Conservation (phyloP, 2,113 vertebrate genomes). For the Gopherus flavomarginatus region DNA sequence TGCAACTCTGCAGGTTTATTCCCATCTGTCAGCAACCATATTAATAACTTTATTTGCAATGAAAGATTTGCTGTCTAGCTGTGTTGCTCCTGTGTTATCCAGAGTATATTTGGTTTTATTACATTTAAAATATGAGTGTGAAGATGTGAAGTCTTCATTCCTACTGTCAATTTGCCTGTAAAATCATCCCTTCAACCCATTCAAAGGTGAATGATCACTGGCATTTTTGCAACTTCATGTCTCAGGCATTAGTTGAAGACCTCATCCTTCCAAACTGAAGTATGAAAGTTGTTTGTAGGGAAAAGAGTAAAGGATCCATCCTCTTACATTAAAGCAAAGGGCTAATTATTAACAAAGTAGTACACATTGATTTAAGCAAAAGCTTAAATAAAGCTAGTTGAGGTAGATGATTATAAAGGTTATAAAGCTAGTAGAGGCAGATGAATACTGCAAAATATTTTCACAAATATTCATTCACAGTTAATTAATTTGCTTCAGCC, state of each 20-base stretch:
- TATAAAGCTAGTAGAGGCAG: neutral
- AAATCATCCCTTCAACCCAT: neutral
- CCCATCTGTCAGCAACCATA: accelerated
- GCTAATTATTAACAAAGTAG: accelerated
- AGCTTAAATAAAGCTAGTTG: neutral
- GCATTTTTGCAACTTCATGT: neutral
- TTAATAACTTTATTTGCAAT: neutral
- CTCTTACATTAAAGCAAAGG: neutral
- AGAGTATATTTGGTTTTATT: neutral
- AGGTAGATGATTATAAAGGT: neutral
- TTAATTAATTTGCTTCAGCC: neutral
- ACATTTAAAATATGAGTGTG: accelerated
- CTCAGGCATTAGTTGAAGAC: accelerated
- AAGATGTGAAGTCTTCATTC: neutral
- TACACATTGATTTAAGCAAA: neutral
- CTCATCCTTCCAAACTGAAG: neutral
- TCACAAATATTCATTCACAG: neutral
- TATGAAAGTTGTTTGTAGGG: accelerated
- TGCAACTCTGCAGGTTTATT: neutral
- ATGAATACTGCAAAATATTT: neutral
- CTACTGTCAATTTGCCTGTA: accelerated
- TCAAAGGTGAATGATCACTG: neutral
- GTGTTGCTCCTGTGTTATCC: neutral
- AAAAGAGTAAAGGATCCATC: neutral
- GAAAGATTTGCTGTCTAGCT: neutral